These are phyloP conservation scores for Euthynnus affinis DNA, from an alignment of 2,797 vertebrate species.

Conservation along the genomic window DNA sequence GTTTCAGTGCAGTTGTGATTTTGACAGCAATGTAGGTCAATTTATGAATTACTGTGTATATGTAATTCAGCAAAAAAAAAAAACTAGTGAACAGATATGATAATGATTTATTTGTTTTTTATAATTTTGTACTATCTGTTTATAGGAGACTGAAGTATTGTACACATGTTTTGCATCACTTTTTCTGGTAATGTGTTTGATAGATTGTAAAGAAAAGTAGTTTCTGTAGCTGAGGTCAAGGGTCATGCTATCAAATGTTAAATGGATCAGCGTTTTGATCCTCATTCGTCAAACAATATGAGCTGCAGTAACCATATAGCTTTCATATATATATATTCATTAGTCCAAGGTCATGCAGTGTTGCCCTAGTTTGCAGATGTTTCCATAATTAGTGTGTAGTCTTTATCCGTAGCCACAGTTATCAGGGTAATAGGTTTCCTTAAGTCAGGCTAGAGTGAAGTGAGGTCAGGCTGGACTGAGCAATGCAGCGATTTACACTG, in stretches of 20 bases:
- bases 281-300: constrained; percentile 29
- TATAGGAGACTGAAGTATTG: constrained; percentile 1
- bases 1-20: constrained; percentile 74
- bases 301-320: constrained; percentile 51
- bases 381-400: constrained; percentile 71
- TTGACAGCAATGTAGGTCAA: constrained; percentile 57
- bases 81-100: constrained; percentile 9
- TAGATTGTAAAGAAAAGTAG: constrained; percentile 4
- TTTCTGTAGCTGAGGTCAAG: constrained; percentile 39
- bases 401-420: constrained; percentile 57
- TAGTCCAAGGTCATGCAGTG: constrained; percentile 68
- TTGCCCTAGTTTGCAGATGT: constrained; percentile 60
- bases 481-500: constrained; percentile 43
- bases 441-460: constrained; percentile 55
- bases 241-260: constrained; percentile 60
- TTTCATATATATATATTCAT: constrained; percentile 69
- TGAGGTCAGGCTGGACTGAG: constrained; percentile 66
- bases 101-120: not conserved
- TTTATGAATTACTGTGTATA: constrained; percentile 47
- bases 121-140: constrained; percentile 9
- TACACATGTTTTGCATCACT: constrained; percentile 27
- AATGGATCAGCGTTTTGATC: constrained; percentile 66
- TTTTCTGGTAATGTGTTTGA: constrained; percentile 31
- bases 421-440: constrained; percentile 61
- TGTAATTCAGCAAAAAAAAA: constrained; percentile 13